Percentiles rank a stretch among this genome's conserved stretches.
These are phyloP conservation scores for Probaryconus sp. DNA, from an alignment of 1,140 invertebrate genomes.

Conservation along the genomic window DNA sequence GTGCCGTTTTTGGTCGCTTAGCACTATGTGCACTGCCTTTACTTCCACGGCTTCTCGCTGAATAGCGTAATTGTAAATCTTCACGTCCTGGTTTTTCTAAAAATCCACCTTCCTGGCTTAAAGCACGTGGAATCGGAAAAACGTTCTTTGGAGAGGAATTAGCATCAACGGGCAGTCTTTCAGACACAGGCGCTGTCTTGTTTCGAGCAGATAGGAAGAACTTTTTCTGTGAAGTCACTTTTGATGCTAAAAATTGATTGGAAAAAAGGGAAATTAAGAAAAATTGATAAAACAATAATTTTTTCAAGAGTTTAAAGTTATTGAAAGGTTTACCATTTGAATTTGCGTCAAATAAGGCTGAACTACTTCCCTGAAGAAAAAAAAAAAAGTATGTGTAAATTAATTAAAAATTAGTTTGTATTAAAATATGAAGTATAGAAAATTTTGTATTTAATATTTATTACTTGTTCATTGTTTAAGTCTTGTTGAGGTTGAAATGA, in stretches of 20 bases:
- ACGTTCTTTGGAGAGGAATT: neutral
- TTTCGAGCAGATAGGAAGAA: slow-evolving; percentile 50
- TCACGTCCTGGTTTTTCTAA: slow-evolving; percentile 27
- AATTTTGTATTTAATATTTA: slow-evolving; percentile 6
- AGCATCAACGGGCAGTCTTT: slow-evolving; percentile 12
- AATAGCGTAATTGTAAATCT: neutral
- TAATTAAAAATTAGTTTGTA: neutral
- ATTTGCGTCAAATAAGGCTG: slow-evolving; percentile 30
- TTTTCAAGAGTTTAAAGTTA: neutral
- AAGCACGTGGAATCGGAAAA: slow-evolving; percentile 8
- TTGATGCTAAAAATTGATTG: slow-evolving; percentile 22
- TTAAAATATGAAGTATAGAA: neutral
- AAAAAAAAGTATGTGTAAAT: slow-evolving; percentile 1
- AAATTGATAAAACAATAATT: too few relatives aligned
- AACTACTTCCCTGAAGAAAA: slow-evolving; percentile 43
- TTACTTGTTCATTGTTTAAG: slow-evolving; percentile 39
- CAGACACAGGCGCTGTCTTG: slow-evolving; percentile 44
- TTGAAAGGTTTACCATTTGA: slow-evolving; percentile 37
- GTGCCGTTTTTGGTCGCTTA: slow-evolving; percentile 56
- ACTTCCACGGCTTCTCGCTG: neutral
- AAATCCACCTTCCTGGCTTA: slow-evolving; percentile 33
- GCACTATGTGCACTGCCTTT: slow-evolving; percentile 6
- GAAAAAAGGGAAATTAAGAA: neutral
- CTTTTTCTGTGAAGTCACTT: slow-evolving; percentile 27
- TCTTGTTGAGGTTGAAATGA: slow-evolving; percentile 39